Conservation (phyloP, 2,113 vertebrate species). For the Oryzias melastigma region DNA sequence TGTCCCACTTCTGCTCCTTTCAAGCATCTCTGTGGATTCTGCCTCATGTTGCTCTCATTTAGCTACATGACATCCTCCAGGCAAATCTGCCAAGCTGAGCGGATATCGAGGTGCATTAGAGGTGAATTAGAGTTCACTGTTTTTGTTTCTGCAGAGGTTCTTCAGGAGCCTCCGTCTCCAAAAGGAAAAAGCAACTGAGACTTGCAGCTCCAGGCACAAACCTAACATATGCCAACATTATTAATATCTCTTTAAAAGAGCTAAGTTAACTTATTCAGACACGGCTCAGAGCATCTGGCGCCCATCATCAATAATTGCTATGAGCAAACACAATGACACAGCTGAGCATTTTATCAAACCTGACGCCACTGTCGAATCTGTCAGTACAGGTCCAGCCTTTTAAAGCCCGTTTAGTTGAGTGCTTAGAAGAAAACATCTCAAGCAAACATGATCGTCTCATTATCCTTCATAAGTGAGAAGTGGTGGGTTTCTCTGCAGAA, state of each 20-base stretch:
- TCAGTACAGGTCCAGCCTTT: conserved; percentile 4
- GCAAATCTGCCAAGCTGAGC: conserved; percentile 56
- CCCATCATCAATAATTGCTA: conserved; percentile 20
- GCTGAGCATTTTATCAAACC: conserved; percentile 1
- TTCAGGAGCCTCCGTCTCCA: conserved; percentile 10
- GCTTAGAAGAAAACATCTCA: not conserved
- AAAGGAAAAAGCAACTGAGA: conserved; percentile 22
- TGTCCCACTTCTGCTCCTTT: conserved; percentile 68
- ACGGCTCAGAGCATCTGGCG: conserved; percentile 21
- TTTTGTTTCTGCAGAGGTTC: conserved; percentile 25
- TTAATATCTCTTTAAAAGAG: conserved; percentile 36
- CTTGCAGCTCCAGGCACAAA: conserved; percentile 41
- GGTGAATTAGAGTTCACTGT: conserved; percentile 57
- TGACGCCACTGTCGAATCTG: conserved; percentile 7
- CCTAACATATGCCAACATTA: conserved; percentile 33
- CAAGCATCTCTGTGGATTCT: conserved; percentile 44
- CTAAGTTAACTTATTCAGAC: conserved; percentile 63
- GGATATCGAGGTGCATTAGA: conserved; percentile 48
- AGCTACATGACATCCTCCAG: conserved; percentile 39
- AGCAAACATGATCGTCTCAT: not conserved
- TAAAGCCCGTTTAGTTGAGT: not conserved
- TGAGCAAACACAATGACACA: conserved; percentile 8
- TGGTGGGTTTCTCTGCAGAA: not conserved
- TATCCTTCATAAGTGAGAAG: not conserved
- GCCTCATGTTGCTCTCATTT: conserved; percentile 37